phyloP scores from a whole-genome alignment of 2,113 vertebrate species.

The Heterocephalus glaber region DNA sequence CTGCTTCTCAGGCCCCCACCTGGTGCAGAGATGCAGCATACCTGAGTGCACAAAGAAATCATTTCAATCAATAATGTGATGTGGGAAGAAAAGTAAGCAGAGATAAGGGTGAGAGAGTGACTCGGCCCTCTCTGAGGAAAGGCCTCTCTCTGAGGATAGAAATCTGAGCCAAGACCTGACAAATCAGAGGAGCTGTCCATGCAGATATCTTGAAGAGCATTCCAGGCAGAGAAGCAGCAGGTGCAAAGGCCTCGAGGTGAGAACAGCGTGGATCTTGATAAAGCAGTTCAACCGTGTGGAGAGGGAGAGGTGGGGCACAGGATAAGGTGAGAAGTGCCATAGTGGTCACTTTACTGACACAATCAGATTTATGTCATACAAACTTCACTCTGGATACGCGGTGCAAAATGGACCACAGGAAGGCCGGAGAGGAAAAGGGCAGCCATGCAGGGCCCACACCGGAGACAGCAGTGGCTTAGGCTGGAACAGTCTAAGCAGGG shows the following conservation, averaged over 20 bases:
- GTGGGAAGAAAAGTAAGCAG: neutral
- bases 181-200: rapidly evolving
- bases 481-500: no score
- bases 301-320: neutral
- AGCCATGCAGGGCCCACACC: no score
- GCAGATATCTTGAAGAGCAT: neutral
- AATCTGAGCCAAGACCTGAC: neutral
- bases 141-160: neutral
- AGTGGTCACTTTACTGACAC: neutral
- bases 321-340: neutral
- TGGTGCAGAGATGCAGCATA: neutral
- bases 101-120: neutral
- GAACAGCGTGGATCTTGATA: neutral
- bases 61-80: neutral
- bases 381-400: neutral
- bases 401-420: neutral
- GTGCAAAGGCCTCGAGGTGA: neutral
- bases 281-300: no score
- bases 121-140: neutral
- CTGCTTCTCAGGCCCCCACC: neutral
- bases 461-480: neutral
- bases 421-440: neutral
- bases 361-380: neutral
- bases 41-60: neutral
- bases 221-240: neutral